phyloP scores from a whole-genome alignment of 2,113 vertebrate species.

The Abramis brama region DNA sequence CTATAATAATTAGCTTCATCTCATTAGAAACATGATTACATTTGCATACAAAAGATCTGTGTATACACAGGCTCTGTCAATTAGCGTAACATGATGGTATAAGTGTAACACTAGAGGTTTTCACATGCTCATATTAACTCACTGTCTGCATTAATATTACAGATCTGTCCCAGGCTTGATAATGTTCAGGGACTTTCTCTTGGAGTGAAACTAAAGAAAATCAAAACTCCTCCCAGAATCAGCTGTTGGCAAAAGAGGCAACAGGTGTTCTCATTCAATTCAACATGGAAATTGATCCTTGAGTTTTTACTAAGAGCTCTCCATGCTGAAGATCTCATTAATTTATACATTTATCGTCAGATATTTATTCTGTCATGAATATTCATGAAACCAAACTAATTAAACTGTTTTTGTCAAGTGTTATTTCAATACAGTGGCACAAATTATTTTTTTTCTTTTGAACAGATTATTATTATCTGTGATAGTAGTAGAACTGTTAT shows the following conservation, averaged over 20 bases:
- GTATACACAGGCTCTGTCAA: neutral
- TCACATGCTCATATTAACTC: neutral
- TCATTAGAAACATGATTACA: slow-evolving; percentile 34
- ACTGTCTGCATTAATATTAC: neutral
- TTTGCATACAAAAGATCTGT: slow-evolving; percentile 9
- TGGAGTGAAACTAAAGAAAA: neutral
- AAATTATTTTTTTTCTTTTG: neutral
- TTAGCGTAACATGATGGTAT: neutral
- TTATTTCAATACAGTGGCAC: neutral
- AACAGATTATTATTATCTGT: neutral
- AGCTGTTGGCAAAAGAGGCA: neutral
- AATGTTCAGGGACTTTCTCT: neutral
- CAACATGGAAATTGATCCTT: slow-evolving; percentile 3
- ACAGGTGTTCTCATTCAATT: slow-evolving; percentile 6
- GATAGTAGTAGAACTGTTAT: neutral
- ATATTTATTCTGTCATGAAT: slow-evolving; percentile 6
- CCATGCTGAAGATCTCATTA: neutral
- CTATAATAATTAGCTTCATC: slow-evolving; percentile 21
- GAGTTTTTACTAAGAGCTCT: slow-evolving; percentile 4
- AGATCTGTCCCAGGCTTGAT: neutral
- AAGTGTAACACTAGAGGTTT: neutral
- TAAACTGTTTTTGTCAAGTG: neutral
- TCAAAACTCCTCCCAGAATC: neutral
- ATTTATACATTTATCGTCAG: neutral
- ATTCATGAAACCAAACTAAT: slow-evolving; percentile 11